phyloP scores from a whole-genome alignment of 1,140 invertebrate genomes.

The Cotesia typhae region DNA sequence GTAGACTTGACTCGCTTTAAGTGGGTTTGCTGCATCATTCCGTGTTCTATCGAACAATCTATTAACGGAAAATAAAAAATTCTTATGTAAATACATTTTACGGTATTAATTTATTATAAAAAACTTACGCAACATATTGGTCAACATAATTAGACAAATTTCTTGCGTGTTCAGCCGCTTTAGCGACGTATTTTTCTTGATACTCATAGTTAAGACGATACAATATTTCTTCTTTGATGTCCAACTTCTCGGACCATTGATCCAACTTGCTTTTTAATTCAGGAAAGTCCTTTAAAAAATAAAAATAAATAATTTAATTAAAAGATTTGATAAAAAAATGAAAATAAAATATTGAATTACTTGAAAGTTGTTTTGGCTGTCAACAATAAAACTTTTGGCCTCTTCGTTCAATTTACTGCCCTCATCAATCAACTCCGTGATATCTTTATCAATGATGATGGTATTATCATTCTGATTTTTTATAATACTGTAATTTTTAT shows the following conservation, averaged over 20 bases:
- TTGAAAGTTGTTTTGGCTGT: conserved; percentile 57
- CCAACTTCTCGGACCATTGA: conserved; percentile 61
- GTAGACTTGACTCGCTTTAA: conserved; percentile 84
- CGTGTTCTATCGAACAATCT: conserved; percentile 76
- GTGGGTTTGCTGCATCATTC: conserved; percentile 73
- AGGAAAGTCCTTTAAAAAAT: conserved; percentile 51
- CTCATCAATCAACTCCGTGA: conserved; percentile 46
- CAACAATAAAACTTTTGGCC: conserved; percentile 49
- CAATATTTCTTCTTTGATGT: conserved; percentile 70
- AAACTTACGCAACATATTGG: conserved; percentile 68
- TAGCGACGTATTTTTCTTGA: conserved; percentile 71
- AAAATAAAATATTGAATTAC: conserved; percentile 40
- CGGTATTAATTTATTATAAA: no score
- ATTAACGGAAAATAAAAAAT: conserved; percentile 33
- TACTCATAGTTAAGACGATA: conserved; percentile 75
- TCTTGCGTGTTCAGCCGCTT: conserved; percentile 74
- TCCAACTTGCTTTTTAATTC: conserved; percentile 53
- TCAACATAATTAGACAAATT: conserved; percentile 72
- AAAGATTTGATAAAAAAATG: conserved; percentile 5
- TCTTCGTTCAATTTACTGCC: conserved; percentile 52
- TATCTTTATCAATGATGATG: conserved; percentile 42
- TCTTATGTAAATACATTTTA: no score
- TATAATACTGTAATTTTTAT: conserved; percentile 46
- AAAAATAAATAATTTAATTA: conserved; percentile 4
- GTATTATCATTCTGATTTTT: conserved; percentile 46